Conservation (phyloP, 2,113 vertebrate genomes). For the Merops nubicus region DNA sequence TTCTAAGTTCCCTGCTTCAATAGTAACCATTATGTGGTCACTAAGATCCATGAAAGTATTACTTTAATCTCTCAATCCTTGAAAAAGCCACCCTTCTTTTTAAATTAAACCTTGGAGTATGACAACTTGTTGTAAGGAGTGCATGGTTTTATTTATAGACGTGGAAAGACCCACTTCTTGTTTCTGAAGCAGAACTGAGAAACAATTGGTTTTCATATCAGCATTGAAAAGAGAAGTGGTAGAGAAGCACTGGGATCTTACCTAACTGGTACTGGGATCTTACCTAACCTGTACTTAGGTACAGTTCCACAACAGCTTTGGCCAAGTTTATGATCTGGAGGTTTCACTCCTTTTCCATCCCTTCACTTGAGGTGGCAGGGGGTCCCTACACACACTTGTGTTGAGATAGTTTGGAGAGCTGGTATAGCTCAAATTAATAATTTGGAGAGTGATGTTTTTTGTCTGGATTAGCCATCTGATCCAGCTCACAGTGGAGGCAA, state of each 20-base stretch:
- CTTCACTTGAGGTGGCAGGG: accelerated
- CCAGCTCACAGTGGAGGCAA: neutral
- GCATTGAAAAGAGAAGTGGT: neutral
- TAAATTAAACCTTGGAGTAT: neutral
- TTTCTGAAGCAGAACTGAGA: conserved; percentile 30
- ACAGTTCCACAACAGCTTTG: neutral
- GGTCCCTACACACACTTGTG: neutral
- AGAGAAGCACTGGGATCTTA: neutral
- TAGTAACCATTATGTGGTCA: neutral
- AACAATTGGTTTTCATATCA: neutral
- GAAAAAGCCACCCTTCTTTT: neutral
- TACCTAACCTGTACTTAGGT: no score
- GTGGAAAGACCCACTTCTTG: neutral
- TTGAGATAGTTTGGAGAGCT: neutral
- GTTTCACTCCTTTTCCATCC: neutral
- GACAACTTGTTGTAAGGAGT: neutral
- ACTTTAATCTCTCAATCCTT: neutral
- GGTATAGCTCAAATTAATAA: neutral
- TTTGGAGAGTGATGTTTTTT: neutral
- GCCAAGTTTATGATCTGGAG: neutral
- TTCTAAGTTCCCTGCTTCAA: neutral
- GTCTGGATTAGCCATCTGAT: neutral
- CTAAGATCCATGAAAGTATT: neutral
- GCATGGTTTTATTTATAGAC: neutral
- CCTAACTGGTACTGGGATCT: no score